These are phyloP conservation scores for Halictus quadricinctus DNA, from an alignment of 2,888 invertebrate species.

Conservation along the genomic window DNA sequence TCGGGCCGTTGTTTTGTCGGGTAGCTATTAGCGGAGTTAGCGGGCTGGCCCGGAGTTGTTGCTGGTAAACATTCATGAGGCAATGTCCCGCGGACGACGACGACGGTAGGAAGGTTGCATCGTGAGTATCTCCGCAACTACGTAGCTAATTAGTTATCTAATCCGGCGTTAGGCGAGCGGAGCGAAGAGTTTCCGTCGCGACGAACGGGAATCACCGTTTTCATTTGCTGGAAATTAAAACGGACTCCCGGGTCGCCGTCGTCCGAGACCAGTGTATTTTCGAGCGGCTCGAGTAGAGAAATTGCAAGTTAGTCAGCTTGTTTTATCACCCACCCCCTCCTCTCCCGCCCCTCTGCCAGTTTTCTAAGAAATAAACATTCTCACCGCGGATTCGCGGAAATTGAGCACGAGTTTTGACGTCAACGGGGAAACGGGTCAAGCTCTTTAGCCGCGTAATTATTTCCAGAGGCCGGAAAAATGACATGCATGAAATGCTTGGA, in stretches of 20 bases:
- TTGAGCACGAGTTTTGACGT: constrained; percentile 42
- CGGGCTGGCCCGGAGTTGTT: neutral
- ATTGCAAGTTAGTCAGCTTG: neutral
- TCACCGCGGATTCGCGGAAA: neutral
- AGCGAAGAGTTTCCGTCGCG: neutral
- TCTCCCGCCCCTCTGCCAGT: neutral
- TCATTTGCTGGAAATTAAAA: constrained; percentile 5
- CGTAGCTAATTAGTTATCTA: constrained; percentile 11
- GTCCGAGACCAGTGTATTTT: neutral
- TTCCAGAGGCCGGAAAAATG: neutral
- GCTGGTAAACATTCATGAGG: constrained; percentile 7
- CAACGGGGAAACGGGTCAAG: constrained; percentile 48
- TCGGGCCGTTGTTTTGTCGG: neutral
- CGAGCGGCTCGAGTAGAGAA: neutral
- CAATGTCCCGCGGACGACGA: neutral
- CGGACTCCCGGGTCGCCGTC: neutral
- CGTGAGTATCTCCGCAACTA: neutral
- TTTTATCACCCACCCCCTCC: neutral
- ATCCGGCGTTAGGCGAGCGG: neutral
- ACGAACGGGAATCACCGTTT: neutral
- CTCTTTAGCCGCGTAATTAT: constrained; percentile 45
- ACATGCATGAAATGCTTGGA: constrained; percentile 13
- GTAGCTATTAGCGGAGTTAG: constrained; percentile 6
- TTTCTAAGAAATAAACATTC: constrained; percentile 14
- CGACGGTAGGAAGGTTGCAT: neutral